Percentiles rank a stretch among this genome's conserved stretches.
These are phyloP conservation scores for Nannospalax galili DNA, from an alignment of 2,113 vertebrate species.

Conservation along the genomic window DNA sequence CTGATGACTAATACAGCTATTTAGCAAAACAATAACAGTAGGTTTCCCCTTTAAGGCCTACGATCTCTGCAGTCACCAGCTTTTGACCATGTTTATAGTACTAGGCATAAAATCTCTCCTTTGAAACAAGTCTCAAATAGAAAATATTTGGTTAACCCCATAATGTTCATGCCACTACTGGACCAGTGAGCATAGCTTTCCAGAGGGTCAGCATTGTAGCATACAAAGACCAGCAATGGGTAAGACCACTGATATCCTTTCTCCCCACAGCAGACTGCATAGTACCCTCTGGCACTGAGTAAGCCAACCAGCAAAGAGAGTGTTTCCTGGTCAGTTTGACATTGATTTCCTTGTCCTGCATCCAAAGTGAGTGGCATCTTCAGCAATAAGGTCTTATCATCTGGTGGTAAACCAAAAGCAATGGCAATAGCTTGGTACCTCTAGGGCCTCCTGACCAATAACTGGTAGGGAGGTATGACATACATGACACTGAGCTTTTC, in stretches of 20 bases:
- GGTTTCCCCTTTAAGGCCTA: background rate
- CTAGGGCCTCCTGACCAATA: background rate
- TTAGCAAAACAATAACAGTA: background rate
- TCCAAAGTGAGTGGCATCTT: too few relatives aligned
- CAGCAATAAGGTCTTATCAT: background rate
- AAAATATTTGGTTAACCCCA: background rate
- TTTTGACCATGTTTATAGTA: background rate
- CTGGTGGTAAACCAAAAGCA: background rate
- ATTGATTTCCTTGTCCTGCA: background rate
- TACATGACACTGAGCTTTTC: background rate
- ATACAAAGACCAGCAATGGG: background rate
- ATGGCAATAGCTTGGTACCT: background rate
- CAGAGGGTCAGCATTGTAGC: background rate
- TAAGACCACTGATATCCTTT: background rate
- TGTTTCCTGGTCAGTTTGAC: background rate
- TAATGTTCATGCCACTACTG: background rate
- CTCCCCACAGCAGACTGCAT: background rate
- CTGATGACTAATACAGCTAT: too few relatives aligned
- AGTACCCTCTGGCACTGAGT: too few relatives aligned
- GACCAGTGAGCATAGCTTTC: too few relatives aligned
- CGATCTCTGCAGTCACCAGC: background rate
- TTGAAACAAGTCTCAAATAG: background rate
- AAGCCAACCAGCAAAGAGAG: too few relatives aligned
- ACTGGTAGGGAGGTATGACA: background rate
- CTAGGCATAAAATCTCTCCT: background rate